A percentile compares a stretch with the other conserved stretches of the same genome.
Conservation (phyloP, 2,888 invertebrate species). For the Silvanus unidentatus region DNA sequence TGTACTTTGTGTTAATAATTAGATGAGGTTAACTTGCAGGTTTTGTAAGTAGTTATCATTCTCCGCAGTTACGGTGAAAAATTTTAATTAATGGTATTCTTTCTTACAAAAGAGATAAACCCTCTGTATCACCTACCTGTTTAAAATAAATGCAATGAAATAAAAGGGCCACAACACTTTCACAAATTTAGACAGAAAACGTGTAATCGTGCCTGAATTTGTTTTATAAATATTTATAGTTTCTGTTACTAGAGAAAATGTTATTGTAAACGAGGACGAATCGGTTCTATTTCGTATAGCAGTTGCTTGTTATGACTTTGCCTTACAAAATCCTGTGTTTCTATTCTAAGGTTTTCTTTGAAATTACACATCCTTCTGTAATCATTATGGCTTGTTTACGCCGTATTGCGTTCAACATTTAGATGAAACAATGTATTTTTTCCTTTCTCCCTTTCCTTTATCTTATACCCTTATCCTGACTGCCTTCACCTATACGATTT, state of each 20-base stretch:
- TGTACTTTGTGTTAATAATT: too few relatives aligned
- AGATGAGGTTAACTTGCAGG: too few relatives aligned
- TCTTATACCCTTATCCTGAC: neutral
- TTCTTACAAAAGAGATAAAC: too few relatives aligned
- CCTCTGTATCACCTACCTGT: too few relatives aligned
- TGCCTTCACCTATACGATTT: neutral
- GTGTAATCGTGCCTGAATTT: too few relatives aligned
- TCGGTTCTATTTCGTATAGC: constrained; percentile 3
- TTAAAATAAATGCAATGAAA: too few relatives aligned
- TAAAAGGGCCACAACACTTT: too few relatives aligned
- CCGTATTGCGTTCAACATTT: constrained; percentile 16
- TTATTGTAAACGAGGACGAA: constrained; percentile 2
- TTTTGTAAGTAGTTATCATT: too few relatives aligned
- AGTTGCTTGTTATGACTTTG: constrained; percentile 5
- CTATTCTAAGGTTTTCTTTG: constrained; percentile 3
- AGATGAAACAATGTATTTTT: constrained; percentile 8
- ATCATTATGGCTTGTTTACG: constrained; percentile 15
- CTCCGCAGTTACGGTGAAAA: too few relatives aligned
- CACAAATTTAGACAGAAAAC: too few relatives aligned
- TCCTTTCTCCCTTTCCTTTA: neutral
- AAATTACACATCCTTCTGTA: constrained; percentile 3
- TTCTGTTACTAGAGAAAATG: neutral
- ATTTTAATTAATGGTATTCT: too few relatives aligned
- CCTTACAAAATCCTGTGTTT: constrained; percentile 5
- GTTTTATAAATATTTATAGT: too few relatives aligned